Base-by-base conservation (phyloP, 2,888 invertebrate genomes). In the Neocrepidodera transversa region DNA sequence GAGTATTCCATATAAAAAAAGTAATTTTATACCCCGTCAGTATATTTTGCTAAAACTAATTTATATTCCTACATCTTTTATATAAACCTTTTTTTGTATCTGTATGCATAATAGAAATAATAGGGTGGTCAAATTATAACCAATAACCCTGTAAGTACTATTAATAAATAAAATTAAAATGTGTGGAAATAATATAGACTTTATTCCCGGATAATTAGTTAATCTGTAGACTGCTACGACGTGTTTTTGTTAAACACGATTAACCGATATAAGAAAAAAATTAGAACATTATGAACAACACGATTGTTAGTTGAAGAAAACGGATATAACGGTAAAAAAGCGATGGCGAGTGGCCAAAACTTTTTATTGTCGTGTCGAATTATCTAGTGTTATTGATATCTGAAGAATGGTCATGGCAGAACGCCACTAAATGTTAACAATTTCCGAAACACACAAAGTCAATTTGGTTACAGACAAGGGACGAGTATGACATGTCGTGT, bases 401-500 rank as follows among this genome's bases (percentile, higher is more conserved):
- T 42, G 11, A 30, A 40, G 51, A 42, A 51, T 30, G 38, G 36
- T 38, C 38, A 38, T 23, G 50, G 38, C 38, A 50, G 50, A 50
- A 50, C 8, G 51, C 51, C 30, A 42, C 51, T 40, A 66, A 71
- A 71, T 73, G 73, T 73, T 71, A 68, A 76, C 76, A 74, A 76
- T 75, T 76, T 77, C 77, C 77, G 76, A 76, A 74, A 77, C 76
- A 77, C 68, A 76, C 73, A 76, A 77, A 77, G 76, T 77, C 77
- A 76, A 77, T 77, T 77, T 77, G 75, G 66, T 67, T 65, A 47
- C 47, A 28, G 16, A 16, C 32, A 30, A 42, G 17, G n/a, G 51
- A 26, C 26, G 35, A 30, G 48, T 48, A 18, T 48, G 28, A 28
- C 28, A 16, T 30, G 48, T 17, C 48, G 32, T 16, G 38, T 38